These are phyloP conservation scores for Caenorhabditis sp. DNA, from an alignment of 2,888 invertebrate species.

Conservation along the genomic window DNA sequence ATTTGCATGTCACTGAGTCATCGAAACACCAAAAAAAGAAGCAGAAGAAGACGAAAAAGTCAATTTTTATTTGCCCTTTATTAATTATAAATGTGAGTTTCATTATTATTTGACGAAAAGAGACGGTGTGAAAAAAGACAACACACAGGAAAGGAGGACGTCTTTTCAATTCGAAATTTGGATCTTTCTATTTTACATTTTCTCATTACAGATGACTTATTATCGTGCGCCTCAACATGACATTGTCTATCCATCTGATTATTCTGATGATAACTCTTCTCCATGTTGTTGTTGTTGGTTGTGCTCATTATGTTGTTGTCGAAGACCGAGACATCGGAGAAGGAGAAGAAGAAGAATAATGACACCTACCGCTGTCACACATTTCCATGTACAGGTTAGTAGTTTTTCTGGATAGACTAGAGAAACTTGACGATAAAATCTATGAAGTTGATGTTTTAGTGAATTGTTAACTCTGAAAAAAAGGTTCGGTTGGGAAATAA, in stretches of 20 bases:
- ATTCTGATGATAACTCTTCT: background rate
- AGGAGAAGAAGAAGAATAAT: background rate
- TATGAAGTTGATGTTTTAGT: too few species aligned
- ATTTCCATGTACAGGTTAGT: background rate
- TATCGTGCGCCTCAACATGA: background rate
- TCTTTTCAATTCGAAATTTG: background rate
- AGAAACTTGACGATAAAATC: too few species aligned
- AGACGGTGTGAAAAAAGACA: background rate
- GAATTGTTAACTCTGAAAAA: too few species aligned
- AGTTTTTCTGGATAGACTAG: too few species aligned
- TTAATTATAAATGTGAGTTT: conserved; percentile 1
- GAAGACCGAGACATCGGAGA: conserved; percentile 3
- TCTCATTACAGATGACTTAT: background rate
- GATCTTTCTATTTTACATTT: too few species aligned
- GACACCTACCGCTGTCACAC: background rate
- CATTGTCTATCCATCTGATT: background rate
- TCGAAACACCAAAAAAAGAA: background rate
- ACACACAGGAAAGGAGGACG: too few species aligned
- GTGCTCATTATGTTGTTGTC: conserved; percentile 25
- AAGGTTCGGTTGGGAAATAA: too few species aligned
- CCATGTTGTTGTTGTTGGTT: conserved; percentile 29
- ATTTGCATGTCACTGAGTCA: background rate
- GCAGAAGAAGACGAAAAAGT: background rate
- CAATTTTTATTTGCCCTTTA: background rate
- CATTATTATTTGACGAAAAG: background rate